phyloP scores from a whole-genome alignment of 2,113 vertebrate species.

The Podarcis cretensis region DNA sequence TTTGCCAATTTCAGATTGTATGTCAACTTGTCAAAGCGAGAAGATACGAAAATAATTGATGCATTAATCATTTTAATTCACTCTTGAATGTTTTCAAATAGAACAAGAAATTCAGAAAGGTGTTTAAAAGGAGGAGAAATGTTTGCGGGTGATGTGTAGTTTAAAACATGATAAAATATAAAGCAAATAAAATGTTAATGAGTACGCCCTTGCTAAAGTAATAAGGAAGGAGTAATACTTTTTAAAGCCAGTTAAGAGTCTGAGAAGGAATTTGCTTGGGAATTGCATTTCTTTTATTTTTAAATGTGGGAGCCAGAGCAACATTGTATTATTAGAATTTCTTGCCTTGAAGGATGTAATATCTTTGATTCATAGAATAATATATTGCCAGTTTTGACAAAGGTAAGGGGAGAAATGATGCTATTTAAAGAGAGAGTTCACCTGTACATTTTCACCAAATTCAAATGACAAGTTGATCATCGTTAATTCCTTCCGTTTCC shows the following conservation, averaged over 20 bases:
- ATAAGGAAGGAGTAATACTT: constrained; percentile 16
- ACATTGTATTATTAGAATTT: constrained; percentile 41
- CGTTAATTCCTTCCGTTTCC: constrained; percentile 37
- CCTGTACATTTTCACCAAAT: constrained; percentile 51
- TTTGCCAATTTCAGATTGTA: neutral
- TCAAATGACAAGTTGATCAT: constrained; percentile 52
- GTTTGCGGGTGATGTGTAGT: neutral
- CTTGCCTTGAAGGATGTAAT: constrained; percentile 28
- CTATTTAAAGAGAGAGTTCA: constrained; percentile 18
- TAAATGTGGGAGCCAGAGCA: constrained; percentile 8
- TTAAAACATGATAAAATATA: neutral
- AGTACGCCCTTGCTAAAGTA: constrained; percentile 19
- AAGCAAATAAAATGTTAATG: neutral
- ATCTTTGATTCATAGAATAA: constrained; percentile 50
- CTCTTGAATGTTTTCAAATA: constrained; percentile 50
- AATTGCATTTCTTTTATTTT: constrained; percentile 24
- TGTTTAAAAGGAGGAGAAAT: constrained; percentile 20
- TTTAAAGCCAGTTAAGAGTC: constrained; percentile 41
- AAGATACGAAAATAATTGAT: constrained; percentile 26
- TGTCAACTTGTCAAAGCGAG: neutral
- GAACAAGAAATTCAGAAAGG: neutral
- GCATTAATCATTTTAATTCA: constrained; percentile 40
- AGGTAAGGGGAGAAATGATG: constrained; percentile 15
- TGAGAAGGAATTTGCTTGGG: neutral
- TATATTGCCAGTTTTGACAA: constrained; percentile 50